These are phyloP conservation scores for Acanthurus tractus DNA, from an alignment of 2,797 vertebrate species.

Conservation along the genomic window DNA sequence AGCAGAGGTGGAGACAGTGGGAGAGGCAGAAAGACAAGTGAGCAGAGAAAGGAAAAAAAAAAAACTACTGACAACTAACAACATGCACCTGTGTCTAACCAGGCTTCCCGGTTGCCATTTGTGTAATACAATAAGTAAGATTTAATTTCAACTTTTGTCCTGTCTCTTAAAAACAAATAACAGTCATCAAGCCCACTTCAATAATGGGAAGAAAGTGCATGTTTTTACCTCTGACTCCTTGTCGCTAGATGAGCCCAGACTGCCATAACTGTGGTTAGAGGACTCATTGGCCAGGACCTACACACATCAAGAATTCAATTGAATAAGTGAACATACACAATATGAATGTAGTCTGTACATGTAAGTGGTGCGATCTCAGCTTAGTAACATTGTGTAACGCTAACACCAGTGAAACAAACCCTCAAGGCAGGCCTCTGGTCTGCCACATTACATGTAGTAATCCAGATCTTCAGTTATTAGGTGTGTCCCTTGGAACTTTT, in stretches of 20 bases:
- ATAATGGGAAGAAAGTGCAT: background rate
- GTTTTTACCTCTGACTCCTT: constrained; percentile 96
- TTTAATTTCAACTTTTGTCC: constrained; percentile 1
- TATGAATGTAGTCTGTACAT: constrained; percentile 17
- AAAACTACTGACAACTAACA: background rate
- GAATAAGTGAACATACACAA: constrained; percentile 24
- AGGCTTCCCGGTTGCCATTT: background rate
- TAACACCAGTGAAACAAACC: constrained; percentile 38
- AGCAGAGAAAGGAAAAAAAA: constrained; percentile 40
- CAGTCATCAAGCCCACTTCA: background rate
- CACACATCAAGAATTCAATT: constrained; percentile 35
- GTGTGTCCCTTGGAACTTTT: constrained; percentile 62
- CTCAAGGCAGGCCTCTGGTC: constrained; percentile 2
- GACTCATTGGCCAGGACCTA: constrained; percentile 98
- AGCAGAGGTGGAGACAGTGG: constrained; percentile 63
- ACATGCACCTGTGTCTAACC: constrained; percentile 11
- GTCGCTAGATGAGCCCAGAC: constrained; percentile 97
- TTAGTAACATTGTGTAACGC: constrained; percentile 18
- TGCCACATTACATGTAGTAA: constrained; percentile 42
- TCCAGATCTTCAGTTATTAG: constrained; percentile 48
- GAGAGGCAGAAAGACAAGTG: constrained; percentile 59
- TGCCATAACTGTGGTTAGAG: constrained; percentile 99
- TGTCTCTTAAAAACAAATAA: background rate
- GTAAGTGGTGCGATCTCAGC: constrained; percentile 6
- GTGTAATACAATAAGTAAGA: background rate